These are phyloP conservation scores for Gobionotothen gibberifrons DNA, from an alignment of 2,797 vertebrate genomes.

Conservation along the genomic window DNA sequence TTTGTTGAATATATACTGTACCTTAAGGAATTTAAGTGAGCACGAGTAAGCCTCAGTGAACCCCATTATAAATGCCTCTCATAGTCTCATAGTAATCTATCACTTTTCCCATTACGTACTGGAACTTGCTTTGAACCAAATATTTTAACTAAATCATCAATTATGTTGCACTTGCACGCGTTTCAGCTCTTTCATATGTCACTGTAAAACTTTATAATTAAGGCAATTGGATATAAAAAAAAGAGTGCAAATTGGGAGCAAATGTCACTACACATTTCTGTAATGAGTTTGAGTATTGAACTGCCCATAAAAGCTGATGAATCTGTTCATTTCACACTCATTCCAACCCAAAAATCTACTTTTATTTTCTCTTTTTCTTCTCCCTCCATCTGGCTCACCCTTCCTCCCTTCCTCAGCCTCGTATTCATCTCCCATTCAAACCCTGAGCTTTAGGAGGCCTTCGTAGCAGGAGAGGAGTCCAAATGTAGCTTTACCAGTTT, in stretches of 20 bases:
- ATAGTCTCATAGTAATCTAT: slow-evolving; percentile 11
- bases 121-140: slow-evolving; percentile 25
- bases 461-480: slow-evolving; percentile 34
- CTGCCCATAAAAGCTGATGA: slow-evolving; percentile 44
- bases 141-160: slow-evolving; percentile 18
- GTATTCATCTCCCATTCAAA: slow-evolving; percentile 20
- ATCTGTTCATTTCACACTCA: slow-evolving; percentile 37
- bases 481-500: slow-evolving; percentile 57
- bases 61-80: slow-evolving; percentile 18
- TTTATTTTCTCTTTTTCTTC: slow-evolving; percentile 21
- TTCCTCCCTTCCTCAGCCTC: neutral
- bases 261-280: slow-evolving; percentile 16
- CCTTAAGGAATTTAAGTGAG: slow-evolving; percentile 17
- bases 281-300: slow-evolving; percentile 24
- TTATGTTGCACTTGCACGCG: neutral
- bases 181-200: slow-evolving; percentile 6
- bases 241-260: neutral
- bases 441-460: slow-evolving; percentile 16
- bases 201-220: slow-evolving; percentile 8
- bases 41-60: slow-evolving; percentile 6
- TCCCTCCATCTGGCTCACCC: slow-evolving; percentile 26
- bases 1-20: slow-evolving; percentile 35
- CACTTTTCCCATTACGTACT: slow-evolving; percentile 20
- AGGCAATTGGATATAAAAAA: slow-evolving; percentile 17
- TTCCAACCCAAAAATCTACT: slow-evolving; percentile 16